Evolutionary conservation across 2,888 invertebrate species (phyloP), one percentile per base, ranked within the genome.

Genomic region (Phrixothrix hirtus): DNA sequence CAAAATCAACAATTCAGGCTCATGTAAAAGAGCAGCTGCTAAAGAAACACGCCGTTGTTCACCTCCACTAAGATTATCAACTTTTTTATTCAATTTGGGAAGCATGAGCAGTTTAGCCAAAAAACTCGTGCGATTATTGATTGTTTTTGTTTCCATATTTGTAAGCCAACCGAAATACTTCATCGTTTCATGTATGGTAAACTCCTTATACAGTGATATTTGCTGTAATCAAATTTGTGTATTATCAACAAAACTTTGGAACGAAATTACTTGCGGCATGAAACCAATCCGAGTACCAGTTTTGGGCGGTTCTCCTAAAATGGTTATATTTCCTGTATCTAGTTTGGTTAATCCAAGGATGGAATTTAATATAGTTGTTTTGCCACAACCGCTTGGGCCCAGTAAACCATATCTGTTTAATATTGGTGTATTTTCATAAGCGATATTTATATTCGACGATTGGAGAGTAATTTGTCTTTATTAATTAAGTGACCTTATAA

Each of bases 11-110:
- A n/a, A n/a, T n/a, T n/a, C n/a, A n/a, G n/a, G n/a, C n/a, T n/a
- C n/a, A n/a, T n/a, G 92, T 30, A 95, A 79, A 17, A 95, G 77
- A 0, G 95, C 92, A 0, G 92, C 89, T 0, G 94, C 92, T 61
- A 95, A 82, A 0, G 95, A 95, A 1, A 94, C 89, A 57, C 95
- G 81, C 44, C 95, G 79, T 72, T 90, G 89, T 71, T 95, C 95
- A 9, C 95, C 95, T 31, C 95, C 95, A 60, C 95, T 94, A 11
- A 90, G 75, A 64, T 83, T 87, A 71, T 89, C 88, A 7, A 94
- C 86, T 14, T 58, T 41, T 5, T 57, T 36, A 31, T 62, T 59
- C 11, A 60, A 58, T 25, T 62, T 49, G 2, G 72, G 71, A 16
- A 74, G 49, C 72, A 74, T 72, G 10, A 75, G 12, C 1, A 55